Evolutionary conservation across 1,140 invertebrate species (phyloP).

Genomic region (Zaprionus gabonicus): DNA sequence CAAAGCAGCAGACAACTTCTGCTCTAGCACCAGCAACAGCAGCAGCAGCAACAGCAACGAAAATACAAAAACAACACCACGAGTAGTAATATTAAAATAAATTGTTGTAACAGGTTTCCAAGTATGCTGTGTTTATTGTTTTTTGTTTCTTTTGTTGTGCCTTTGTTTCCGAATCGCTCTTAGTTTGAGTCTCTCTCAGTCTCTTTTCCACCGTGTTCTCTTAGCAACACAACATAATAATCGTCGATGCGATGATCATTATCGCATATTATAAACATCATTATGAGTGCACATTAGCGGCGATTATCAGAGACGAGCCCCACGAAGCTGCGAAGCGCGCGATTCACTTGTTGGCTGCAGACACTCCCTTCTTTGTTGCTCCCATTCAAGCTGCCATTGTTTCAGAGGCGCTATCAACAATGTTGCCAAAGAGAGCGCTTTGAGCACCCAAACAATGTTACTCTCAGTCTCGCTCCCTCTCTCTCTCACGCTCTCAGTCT

Average conservation of each 20-base stretch:
- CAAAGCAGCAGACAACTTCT: slow-evolving; percentile 30
- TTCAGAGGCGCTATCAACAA: slow-evolving; percentile 66
- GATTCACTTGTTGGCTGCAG: slow-evolving; percentile 42
- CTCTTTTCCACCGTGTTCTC: slow-evolving; percentile 40
- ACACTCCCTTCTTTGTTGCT: slow-evolving; percentile 1
- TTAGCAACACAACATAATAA: slow-evolving; percentile 46
- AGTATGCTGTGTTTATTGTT: slow-evolving; percentile 35
- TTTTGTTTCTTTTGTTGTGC: slow-evolving; percentile 25
- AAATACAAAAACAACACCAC: slow-evolving; percentile 11
- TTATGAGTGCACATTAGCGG: slow-evolving; percentile 58
- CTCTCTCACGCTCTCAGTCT: slow-evolving; percentile 9
- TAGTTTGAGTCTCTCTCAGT: slow-evolving; percentile 14
- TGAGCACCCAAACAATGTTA: slow-evolving; percentile 22
- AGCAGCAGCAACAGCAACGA: slow-evolving; percentile 24
- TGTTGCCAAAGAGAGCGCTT: slow-evolving; percentile 56
- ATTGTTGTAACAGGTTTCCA: slow-evolving; percentile 72
- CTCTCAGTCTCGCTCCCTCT: background rate
- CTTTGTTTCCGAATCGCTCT: slow-evolving; percentile 29
- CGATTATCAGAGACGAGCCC: slow-evolving; percentile 60
- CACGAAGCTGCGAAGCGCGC: slow-evolving; percentile 37
- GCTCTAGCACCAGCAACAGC: slow-evolving; percentile 19
- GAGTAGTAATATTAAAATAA: slow-evolving; percentile 61
- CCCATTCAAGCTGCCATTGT: slow-evolving; percentile 36
- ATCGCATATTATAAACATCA: slow-evolving; percentile 44
- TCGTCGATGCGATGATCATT: slow-evolving; percentile 1